Evolutionary conservation across 2,888 invertebrate species (phyloP).

Genomic region (Ethmia dodecea): DNA sequence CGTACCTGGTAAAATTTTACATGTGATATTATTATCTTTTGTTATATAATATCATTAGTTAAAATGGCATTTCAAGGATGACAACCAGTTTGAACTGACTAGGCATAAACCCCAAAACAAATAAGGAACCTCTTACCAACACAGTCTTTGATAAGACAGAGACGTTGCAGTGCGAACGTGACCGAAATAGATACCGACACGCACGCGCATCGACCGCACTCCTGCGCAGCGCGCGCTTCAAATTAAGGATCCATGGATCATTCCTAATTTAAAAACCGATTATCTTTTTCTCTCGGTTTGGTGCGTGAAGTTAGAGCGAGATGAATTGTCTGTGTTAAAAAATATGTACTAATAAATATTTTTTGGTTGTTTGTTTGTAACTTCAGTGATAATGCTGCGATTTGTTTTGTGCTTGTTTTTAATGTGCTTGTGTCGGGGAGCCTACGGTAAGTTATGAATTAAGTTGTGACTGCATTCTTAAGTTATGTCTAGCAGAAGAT

Average conservation of each 20-base stretch:
- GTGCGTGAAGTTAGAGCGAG: no score
- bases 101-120: neutral
- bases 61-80: no score
- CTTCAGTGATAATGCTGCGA: slow-evolving; percentile 28
- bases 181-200: slow-evolving; percentile 63
- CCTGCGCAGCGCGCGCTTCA: slow-evolving; percentile 41
- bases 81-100: no score
- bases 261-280: slow-evolving; percentile 37
- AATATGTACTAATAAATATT: no score
- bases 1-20: no score
- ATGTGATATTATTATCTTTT: no score
- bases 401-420: slow-evolving; percentile 22
- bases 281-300: no score
- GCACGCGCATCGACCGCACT: slow-evolving; percentile 47
- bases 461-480: no score
- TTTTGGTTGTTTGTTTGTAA: slow-evolving; percentile 10
- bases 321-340: no score
- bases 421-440: slow-evolving; percentile 19
- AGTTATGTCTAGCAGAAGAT: no score
- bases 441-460: slow-evolving; percentile 33
- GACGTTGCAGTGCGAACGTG: slow-evolving; percentile 46
- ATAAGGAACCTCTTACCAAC: neutral
- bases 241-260: slow-evolving; percentile 45
- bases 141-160: slow-evolving; percentile 56
- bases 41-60: no score